Conservation (phyloP, 2,113 vertebrate species). For the Dolichotis patagonum region DNA sequence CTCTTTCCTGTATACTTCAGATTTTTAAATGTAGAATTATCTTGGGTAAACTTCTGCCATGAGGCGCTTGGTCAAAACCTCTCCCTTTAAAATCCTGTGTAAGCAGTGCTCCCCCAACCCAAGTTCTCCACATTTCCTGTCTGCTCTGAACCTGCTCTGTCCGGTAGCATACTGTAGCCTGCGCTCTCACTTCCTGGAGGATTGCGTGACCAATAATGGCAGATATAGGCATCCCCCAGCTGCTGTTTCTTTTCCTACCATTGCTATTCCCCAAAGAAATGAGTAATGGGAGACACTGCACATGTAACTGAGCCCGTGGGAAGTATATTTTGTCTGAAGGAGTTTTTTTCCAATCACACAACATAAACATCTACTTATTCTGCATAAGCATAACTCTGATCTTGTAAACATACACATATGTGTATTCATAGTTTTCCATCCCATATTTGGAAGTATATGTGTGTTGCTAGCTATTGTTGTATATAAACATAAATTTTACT, state of each 20-base stretch:
- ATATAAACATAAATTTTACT: slow-evolving; percentile 72
- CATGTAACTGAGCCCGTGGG: background rate
- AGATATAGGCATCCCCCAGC: background rate
- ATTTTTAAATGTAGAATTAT: background rate
- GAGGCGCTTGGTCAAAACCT: background rate
- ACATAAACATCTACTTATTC: slow-evolving; percentile 74
- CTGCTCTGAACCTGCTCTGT: background rate
- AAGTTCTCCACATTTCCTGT: background rate
- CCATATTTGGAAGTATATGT: slow-evolving; percentile 77
- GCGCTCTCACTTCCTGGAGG: background rate
- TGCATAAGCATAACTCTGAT: slow-evolving; percentile 73
- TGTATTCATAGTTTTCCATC: slow-evolving; percentile 70
- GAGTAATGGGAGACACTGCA: background rate
- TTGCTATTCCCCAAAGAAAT: slow-evolving; percentile 7
- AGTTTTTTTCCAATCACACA: slow-evolving; percentile 65
- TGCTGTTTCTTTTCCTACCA: slow-evolving; percentile 26
- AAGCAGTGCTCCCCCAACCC: background rate
- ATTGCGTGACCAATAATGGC: background rate
- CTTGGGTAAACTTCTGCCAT: background rate
- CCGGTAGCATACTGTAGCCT: background rate
- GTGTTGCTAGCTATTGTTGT: slow-evolving; percentile 72
- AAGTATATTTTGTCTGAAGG: slow-evolving; percentile 65
- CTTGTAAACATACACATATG: slow-evolving; percentile 81
- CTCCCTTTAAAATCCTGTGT: background rate
- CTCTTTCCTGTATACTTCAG: background rate